Percentiles rank a stretch among this genome's conserved stretches.
phyloP scores from a whole-genome alignment of 2,888 invertebrate genomes.

The Calephelis perditalis region DNA sequence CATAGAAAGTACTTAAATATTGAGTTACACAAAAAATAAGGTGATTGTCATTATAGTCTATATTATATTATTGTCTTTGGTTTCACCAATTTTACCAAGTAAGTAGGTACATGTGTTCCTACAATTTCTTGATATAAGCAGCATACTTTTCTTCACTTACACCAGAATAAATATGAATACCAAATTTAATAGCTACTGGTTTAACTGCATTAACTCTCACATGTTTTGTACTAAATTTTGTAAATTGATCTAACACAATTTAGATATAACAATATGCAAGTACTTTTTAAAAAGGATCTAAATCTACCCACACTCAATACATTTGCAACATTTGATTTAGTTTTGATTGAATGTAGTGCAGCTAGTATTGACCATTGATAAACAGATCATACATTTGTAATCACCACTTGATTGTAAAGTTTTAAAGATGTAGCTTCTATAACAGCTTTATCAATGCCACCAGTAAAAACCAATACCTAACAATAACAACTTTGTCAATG shows the following conservation, averaged over 20 bases:
- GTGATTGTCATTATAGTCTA: no score
- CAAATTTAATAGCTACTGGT: conserved; percentile 87
- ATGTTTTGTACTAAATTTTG: conserved; percentile 85
- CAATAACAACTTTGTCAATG: conserved; percentile 77
- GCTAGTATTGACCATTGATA: conserved; percentile 90
- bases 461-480: conserved; percentile 90
- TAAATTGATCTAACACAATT: conserved; percentile 97
- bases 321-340: conserved; percentile 76
- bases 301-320: conserved; percentile 90
- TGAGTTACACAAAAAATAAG: no score
- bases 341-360: conserved; percentile 87
- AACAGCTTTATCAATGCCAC: conserved; percentile 85
- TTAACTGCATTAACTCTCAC: conserved; percentile 94
- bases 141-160: no score
- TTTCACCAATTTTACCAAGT: no score
- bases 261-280: conserved; percentile 95
- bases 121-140: no score
- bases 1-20: no score
- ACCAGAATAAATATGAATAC: no score
- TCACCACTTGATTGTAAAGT: conserved; percentile 92
- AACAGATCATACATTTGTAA: conserved; percentile 88
- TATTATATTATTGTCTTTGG: no score
- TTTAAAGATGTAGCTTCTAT: conserved; percentile 90
- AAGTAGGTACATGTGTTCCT: no score
- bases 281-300: conserved; percentile 89